Evolutionary conservation across 2,888 invertebrate species (phyloP).

Genomic region (Meteorus cinctellus): DNA sequence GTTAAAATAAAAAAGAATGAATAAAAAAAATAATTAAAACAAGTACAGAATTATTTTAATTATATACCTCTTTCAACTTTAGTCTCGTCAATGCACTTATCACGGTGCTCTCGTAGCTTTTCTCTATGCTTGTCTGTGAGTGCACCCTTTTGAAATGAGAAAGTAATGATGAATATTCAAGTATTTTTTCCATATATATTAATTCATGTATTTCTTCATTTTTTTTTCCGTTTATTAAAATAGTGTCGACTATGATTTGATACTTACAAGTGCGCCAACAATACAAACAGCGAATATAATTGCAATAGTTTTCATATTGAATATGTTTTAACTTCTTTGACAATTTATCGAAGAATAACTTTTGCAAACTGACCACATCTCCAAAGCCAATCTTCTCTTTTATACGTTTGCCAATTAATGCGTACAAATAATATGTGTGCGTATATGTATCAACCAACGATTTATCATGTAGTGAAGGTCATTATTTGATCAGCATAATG

Average conservation of each 20-base stretch:
- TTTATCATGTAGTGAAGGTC: constrained; percentile 5
- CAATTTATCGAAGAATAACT: constrained; percentile 18
- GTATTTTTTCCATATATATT: background rate
- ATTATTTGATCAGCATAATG: constrained; percentile 8
- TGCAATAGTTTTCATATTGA: constrained; percentile 55
- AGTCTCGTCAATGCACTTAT: constrained; percentile 58
- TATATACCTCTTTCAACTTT: constrained; percentile 59
- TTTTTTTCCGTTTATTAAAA: constrained; percentile 9
- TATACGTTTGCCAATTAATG: constrained; percentile 24
- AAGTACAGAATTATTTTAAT: background rate
- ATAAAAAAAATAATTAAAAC: background rate
- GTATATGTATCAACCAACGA: constrained; percentile 2
- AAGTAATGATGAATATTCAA: constrained; percentile 16
- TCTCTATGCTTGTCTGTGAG: constrained; percentile 46
- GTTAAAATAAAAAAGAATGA: constrained; percentile 9
- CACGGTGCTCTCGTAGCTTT: constrained; percentile 56
- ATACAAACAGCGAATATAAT: constrained; percentile 53
- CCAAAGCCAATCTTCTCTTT: constrained; percentile 25
- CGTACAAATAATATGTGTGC: background rate
- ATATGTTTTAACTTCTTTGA: background rate
- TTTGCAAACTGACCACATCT: constrained; percentile 11
- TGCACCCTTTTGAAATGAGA: constrained; percentile 42
- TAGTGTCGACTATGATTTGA: background rate
- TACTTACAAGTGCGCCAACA: constrained; percentile 54
- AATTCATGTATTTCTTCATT: too few species aligned